These are phyloP conservation scores for Atta cephalotes DNA, from an alignment of 1,140 invertebrate species.

Conservation along the genomic window DNA sequence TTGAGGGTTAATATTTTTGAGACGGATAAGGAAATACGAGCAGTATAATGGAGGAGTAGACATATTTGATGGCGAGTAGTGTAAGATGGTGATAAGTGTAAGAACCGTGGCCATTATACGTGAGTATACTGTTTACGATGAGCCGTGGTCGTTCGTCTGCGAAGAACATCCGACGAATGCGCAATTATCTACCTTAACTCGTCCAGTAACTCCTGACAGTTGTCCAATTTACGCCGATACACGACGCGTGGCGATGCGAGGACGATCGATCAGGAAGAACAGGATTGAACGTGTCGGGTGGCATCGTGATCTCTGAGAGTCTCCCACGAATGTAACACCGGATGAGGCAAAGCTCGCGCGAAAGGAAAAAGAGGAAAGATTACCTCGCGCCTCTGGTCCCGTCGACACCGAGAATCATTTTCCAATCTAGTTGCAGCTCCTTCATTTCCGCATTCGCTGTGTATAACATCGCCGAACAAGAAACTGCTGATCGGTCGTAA, in stretches of 20 bases:
- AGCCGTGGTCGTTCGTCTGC: conserved; percentile 26
- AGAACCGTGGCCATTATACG: conserved; percentile 33
- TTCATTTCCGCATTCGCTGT: conserved; percentile 40
- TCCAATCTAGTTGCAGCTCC: conserved; percentile 35
- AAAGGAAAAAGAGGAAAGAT: neutral
- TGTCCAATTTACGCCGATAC: conserved; percentile 54
- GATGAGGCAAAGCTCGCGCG: neutral
- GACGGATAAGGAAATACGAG: conserved; percentile 40
- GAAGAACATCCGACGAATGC: conserved; percentile 42
- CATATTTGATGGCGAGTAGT: conserved; percentile 25
- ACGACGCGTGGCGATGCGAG: conserved; percentile 34
- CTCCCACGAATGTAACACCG: conserved; percentile 2
- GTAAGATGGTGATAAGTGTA: conserved; percentile 24
- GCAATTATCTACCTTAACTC: conserved; percentile 61
- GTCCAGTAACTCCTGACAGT: conserved; percentile 32
- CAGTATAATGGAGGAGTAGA: conserved; percentile 23
- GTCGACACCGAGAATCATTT: conserved; percentile 14
- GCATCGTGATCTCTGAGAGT: neutral
- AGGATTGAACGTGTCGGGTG: conserved; percentile 13
- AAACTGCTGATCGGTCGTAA: neutral
- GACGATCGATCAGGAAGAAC: conserved; percentile 44
- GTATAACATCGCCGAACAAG: neutral
- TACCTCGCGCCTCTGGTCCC: neutral
- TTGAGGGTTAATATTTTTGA: neutral
- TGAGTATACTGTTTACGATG: conserved; percentile 50